Percentiles rank a stretch among this genome's conserved stretches.
Evolutionary conservation across 64 coral and sea anemone genomes (phyloP).

Genomic region (Stylophora pistillata): DNA sequence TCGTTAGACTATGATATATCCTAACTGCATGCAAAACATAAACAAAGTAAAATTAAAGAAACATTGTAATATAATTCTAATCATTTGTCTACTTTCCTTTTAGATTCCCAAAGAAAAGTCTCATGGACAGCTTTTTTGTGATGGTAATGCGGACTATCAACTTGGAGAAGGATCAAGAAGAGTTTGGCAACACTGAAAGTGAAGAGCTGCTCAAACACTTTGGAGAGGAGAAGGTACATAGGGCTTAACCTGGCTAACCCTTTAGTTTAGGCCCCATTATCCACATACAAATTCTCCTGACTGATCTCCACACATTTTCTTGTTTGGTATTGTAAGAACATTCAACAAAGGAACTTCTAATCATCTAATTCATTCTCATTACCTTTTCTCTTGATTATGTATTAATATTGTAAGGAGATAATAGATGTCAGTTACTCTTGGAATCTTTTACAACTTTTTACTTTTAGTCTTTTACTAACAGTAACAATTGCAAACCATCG

Average conservation of each 20-base stretch:
- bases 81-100: constrained; percentile 11
- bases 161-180: constrained; percentile 19
- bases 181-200: constrained; percentile 53
- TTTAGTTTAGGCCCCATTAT: too few relatives aligned
- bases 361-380: neutral
- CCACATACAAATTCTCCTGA: constrained; percentile 6
- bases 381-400: constrained; percentile 2
- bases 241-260: too few relatives aligned
- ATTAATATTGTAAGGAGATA: too few relatives aligned
- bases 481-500: neutral
- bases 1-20: too few relatives aligned
- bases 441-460: too few relatives aligned
- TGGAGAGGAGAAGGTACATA: constrained; percentile 56
- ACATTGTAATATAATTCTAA: too few relatives aligned
- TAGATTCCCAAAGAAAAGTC: constrained; percentile 54
- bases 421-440: too few relatives aligned
- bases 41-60: too few relatives aligned
- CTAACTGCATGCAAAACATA: too few relatives aligned
- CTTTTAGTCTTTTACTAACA: neutral
- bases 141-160: constrained; percentile 40
- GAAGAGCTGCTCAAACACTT: constrained; percentile 54
- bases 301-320: too few relatives aligned
- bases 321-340: too few relatives aligned
- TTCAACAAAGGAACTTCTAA: too few relatives aligned
- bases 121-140: constrained; percentile 32